A percentile compares a stretch with the other conserved stretches of the same genome.
phyloP scores from a whole-genome alignment of 2,888 invertebrate genomes.

The Hylaea fasciaria region DNA sequence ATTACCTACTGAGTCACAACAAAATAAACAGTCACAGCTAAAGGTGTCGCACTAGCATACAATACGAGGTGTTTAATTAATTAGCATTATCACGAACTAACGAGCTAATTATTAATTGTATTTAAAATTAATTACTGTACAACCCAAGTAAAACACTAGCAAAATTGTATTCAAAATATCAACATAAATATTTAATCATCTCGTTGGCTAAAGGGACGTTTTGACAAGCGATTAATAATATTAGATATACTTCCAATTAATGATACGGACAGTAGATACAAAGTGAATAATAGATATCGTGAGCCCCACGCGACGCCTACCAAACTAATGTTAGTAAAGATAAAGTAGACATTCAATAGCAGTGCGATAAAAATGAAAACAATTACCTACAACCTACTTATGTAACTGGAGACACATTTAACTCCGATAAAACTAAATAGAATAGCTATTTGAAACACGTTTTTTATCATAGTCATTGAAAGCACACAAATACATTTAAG shows the following conservation, averaged over 20 bases:
- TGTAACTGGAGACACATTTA: constrained; percentile 38
- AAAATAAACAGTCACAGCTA: background rate
- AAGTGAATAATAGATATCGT: constrained; percentile 31
- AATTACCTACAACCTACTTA: constrained; percentile 37
- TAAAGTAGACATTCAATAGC: constrained; percentile 29
- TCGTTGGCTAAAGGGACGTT: constrained; percentile 11
- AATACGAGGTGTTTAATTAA: constrained; percentile 36
- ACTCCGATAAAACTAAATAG: constrained; percentile 49
- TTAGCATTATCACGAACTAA: constrained; percentile 33
- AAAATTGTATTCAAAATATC: constrained; percentile 12
- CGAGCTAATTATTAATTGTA: constrained; percentile 21
- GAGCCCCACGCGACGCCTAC: constrained; percentile 39
- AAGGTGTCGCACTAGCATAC: constrained; percentile 20
- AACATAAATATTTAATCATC: constrained; percentile 14
- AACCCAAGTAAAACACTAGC: background rate
- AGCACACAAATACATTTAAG: constrained; percentile 55
- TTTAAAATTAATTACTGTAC: constrained; percentile 10
- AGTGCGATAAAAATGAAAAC: constrained; percentile 37
- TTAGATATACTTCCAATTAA: constrained; percentile 28
- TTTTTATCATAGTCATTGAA: constrained; percentile 55
- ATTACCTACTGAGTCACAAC: background rate
- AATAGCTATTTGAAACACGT: constrained; percentile 45
- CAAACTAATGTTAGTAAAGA: constrained; percentile 20
- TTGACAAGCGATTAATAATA: constrained; percentile 29
- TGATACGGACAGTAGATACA: constrained; percentile 14